Base-by-base conservation (phyloP, 2,113 vertebrate species). In the Caranx melampygus region DNA sequence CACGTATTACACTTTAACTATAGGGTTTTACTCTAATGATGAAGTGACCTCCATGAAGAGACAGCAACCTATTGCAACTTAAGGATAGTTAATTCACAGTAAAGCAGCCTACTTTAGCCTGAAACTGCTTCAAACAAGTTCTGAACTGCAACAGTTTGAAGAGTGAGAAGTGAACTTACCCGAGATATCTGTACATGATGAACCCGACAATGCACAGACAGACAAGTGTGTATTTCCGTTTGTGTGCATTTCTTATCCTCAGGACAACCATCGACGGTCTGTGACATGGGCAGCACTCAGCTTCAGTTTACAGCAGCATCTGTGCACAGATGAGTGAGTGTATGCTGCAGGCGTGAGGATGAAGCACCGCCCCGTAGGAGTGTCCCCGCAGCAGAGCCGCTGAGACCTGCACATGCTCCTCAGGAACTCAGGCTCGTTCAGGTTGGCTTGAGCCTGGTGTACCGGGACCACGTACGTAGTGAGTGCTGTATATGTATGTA, bases 101-200 rank as follows among this genome's bases (percentile, higher is more conserved):
- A 47, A 35, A 3, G 10, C 8, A 8, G 26, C 26, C 16, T 8
- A 5, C 5, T 64, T 51, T 31, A 37, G 5, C 5, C 14, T 42
- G 20, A 74, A 40, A 33, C 33, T 54, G 12, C 20, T 60, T 58
- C 52, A 20, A 3, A 76, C 11, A 21, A 66, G 3, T 9, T 51
- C 51, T 26, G 26, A 52, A 35, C 5, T 62, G 9, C 26, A 52
- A 40, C 14, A 76, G 26, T 26, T 26, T 26, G 26, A 26, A 4
- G 2, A 92, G 31, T 90, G 85, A 35, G 57, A 89, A 93, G 63
- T 45, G 12, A 8, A 87, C 94, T 93, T 42, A 95, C 94, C 93
- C 63, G 4, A 91, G 49, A 69, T 91, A 91, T 70, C 85, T 88
- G 89, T 93, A 95, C 78, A 91, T 80, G 59, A 95, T 45, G 63